Conservation (phyloP, 92 coral and sea anemone species). For the Zoanthus solanderi region DNA sequence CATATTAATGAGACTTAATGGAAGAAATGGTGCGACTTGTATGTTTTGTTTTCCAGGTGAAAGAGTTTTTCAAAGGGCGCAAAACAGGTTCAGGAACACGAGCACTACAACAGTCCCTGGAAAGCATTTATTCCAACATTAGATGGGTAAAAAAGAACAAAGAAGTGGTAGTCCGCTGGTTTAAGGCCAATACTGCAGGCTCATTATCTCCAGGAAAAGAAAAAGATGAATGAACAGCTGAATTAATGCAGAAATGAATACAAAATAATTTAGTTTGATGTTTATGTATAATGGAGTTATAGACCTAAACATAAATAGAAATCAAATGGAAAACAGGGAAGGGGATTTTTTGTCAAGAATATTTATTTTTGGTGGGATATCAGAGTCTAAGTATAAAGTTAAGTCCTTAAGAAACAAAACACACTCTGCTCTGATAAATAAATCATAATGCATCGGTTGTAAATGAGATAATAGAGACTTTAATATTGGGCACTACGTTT, state of each 20-base stretch:
- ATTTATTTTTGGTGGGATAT: neutral
- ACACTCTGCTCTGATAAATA: too few relatives aligned
- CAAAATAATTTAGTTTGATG: neutral
- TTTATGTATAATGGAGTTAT: neutral
- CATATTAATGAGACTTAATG: neutral
- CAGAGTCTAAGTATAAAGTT: neutral
- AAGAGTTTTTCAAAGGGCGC: conserved; percentile 46
- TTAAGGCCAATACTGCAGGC: conserved; percentile 16
- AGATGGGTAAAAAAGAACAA: conserved; percentile 65
- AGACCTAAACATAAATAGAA: neutral
- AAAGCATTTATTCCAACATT: conserved; percentile 76
- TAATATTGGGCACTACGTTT: neutral
- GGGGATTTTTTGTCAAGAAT: neutral
- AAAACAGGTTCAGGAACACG: conserved; percentile 69
- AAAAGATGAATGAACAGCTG: conserved; percentile 16
- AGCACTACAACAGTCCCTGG: conserved; percentile 73
- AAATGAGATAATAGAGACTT: neutral
- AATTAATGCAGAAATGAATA: neutral
- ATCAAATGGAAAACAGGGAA: neutral
- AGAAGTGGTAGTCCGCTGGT: conserved; percentile 54
- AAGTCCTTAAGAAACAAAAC: neutral
- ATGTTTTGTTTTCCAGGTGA: conserved; percentile 53
- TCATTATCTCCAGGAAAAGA: neutral
- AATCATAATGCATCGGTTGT: too few relatives aligned
- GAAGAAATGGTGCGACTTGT: neutral